Percentiles rank a stretch among this genome's conserved stretches.
phyloP scores from a whole-genome alignment of 2,888 invertebrate genomes.

The Melangyna quadrimaculata region DNA sequence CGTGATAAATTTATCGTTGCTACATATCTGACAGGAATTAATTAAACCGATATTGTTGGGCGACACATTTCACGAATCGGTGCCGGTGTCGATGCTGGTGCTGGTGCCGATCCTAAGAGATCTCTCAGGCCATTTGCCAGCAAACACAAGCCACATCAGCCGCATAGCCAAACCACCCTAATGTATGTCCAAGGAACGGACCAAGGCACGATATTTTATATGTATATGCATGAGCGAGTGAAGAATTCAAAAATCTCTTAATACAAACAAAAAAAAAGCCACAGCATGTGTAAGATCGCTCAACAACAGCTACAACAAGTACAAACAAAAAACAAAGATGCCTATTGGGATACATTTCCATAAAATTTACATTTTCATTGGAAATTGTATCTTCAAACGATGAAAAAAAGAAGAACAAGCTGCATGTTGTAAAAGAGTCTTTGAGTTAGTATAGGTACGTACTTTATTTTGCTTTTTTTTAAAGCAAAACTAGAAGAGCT shows the following conservation, averaged over 20 bases:
- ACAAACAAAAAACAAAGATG: neutral
- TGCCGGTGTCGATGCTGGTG: conserved; percentile 26
- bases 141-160: neutral
- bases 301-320: neutral
- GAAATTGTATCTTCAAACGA: conserved; percentile 34
- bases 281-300: conserved; percentile 31
- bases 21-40: conserved; percentile 73
- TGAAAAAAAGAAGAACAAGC: neutral
- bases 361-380: conserved; percentile 72
- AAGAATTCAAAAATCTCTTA: conserved; percentile 28
- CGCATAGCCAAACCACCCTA: neutral
- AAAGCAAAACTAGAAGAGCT: conserved; percentile 24
- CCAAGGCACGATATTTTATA: neutral
- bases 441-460: neutral
- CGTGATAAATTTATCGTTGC: conserved; percentile 73
- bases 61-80: conserved; percentile 70
- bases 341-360: conserved; percentile 61
- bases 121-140: conserved; percentile 5
- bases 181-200: neutral
- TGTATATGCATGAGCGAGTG: conserved; percentile 51
- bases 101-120: neutral
- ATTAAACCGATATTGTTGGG: conserved; percentile 73
- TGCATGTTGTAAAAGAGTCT: conserved; percentile 9
- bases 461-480: conserved; percentile 15
- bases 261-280: neutral